These are phyloP conservation scores for Piaya cayana DNA, from an alignment of 2,113 vertebrate species.

Conservation along the genomic window DNA sequence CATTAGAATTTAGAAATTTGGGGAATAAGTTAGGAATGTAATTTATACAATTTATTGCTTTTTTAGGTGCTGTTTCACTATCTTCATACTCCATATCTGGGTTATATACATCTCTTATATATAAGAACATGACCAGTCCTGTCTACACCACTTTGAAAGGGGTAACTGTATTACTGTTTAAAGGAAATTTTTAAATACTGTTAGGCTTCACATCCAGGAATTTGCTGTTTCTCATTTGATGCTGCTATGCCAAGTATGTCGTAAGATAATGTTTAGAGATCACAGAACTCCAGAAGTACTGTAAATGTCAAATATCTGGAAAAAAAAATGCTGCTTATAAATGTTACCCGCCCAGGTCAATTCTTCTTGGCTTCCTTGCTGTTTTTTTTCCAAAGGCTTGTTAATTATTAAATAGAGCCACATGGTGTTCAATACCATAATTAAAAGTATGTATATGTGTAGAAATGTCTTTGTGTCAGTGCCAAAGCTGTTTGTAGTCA, in stretches of 20 bases:
- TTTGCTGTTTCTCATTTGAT: constrained; percentile 4
- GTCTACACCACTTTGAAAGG: constrained; percentile 94
- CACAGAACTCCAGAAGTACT: constrained; percentile 23
- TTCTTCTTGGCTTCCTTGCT: constrained; percentile 10
- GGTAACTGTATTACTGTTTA: constrained; percentile 75
- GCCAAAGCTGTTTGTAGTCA: constrained; percentile 20
- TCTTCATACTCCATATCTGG: constrained; percentile 84
- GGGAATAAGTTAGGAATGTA: not conserved
- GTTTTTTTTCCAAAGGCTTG: constrained; percentile 3
- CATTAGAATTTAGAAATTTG: not conserved
- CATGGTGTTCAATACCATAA: constrained; percentile 7
- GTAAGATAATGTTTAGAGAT: not conserved
- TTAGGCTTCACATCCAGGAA: constrained; percentile 14
- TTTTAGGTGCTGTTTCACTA: constrained; percentile 79
- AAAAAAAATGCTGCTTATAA: constrained; percentile 11
- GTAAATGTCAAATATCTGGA: constrained; percentile 28
- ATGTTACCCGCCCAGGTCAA: not conserved
- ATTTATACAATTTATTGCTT: constrained; percentile 22
- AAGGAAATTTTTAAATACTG: not conserved
- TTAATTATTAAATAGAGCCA: constrained; percentile 54
- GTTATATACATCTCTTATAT: constrained; percentile 92
- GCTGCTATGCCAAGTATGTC: not conserved
- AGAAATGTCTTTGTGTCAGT: constrained; percentile 36
- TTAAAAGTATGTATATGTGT: not conserved
- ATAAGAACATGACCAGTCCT: constrained; percentile 90